Percentiles rank a stretch among this genome's conserved stretches.
phyloP scores from a whole-genome alignment of 2,113 vertebrate species.

The Poecilia latipinna region DNA sequence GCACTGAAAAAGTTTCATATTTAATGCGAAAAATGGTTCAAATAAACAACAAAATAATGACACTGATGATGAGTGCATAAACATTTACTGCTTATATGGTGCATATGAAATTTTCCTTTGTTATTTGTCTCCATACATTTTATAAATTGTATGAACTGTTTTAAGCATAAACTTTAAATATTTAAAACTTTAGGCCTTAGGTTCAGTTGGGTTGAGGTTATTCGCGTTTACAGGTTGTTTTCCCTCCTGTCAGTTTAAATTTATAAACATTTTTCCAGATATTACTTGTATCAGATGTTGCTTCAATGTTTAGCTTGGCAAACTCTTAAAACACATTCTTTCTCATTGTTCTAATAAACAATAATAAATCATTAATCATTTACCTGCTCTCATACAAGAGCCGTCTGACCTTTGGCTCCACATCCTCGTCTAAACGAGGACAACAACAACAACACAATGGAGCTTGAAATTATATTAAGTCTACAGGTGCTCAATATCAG shows the following conservation, averaged over 20 bases:
- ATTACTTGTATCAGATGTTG: conserved; percentile 1
- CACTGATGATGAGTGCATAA: too few species aligned
- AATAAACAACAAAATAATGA: too few species aligned
- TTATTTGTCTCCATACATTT: too few species aligned
- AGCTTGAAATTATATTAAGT: conserved; percentile 70
- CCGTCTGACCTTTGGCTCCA: conserved; percentile 37
- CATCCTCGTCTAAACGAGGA: conserved; percentile 62
- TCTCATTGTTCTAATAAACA: conserved; percentile 47
- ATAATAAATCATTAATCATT: conserved; percentile 37
- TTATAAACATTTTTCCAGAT: neutral
- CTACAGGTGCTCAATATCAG: conserved; percentile 80
- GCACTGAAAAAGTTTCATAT: too few species aligned
- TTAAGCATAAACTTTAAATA: too few species aligned
- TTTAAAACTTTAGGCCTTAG: neutral
- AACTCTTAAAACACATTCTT: conserved; percentile 4
- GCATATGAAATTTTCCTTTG: too few species aligned
- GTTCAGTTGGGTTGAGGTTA: neutral
- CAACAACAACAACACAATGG: conserved; percentile 63
- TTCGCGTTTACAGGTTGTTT: neutral
- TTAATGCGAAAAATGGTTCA: too few species aligned
- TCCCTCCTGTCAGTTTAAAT: neutral
- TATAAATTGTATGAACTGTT: too few species aligned
- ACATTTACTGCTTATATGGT: too few species aligned
- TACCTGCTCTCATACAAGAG: conserved; percentile 16
- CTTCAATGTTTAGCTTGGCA: conserved; percentile 35